Evolutionary conservation across 2,113 vertebrate genomes (phyloP).

Genomic region (Saccopteryx bilineata): DNA sequence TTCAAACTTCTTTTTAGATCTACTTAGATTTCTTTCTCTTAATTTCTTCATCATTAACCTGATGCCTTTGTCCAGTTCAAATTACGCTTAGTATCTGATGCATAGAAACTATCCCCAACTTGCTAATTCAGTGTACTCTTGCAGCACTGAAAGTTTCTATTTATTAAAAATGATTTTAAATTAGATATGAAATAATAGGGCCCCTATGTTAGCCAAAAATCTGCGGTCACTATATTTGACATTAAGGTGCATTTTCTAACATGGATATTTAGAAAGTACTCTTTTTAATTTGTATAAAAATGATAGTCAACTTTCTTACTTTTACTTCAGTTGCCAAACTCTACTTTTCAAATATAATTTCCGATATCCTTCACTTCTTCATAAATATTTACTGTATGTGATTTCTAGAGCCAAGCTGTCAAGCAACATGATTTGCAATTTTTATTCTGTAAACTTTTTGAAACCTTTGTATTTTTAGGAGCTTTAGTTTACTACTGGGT

Average conservation of each 20-base stretch:
- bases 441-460: background rate
- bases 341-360: background rate
- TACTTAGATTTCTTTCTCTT: background rate
- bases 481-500: background rate
- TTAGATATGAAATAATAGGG: background rate
- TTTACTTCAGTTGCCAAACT: conserved; percentile 17
- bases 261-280: background rate
- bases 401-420: background rate
- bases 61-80: conserved; percentile 9
- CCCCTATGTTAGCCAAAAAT: background rate
- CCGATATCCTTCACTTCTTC: conserved; percentile 26
- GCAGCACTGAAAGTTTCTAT: background rate
- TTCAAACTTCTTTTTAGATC: background rate
- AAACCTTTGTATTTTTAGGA: background rate
- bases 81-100: background rate
- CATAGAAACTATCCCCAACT: background rate
- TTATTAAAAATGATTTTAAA: background rate
- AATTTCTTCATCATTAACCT: background rate
- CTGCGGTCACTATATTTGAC: background rate
- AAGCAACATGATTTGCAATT: background rate
- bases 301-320: background rate
- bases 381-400: background rate
- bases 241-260: background rate
- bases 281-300: background rate
- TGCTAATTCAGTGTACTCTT: background rate